Percentiles rank a stretch among this genome's conserved stretches.
phyloP scores from a whole-genome alignment of 30 jellyfish, hydroid and myxozoan species.

The Sanderia malayensis region DNA sequence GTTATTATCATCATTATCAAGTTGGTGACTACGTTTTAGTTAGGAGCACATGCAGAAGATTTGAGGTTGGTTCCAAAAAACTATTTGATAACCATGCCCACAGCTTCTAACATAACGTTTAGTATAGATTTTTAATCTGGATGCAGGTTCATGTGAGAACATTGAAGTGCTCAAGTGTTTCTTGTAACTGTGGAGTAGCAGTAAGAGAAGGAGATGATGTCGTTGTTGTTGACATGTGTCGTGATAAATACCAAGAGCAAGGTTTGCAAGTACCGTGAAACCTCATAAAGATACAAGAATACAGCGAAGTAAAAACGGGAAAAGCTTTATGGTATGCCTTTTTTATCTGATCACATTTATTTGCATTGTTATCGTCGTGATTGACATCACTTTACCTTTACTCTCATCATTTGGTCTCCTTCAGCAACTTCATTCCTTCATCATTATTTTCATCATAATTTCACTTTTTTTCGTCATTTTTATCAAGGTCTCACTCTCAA shows the following conservation, averaged over 20 bases:
- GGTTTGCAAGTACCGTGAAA: conserved; percentile 73
- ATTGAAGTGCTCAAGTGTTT: conserved; percentile 72
- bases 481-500: too few species aligned
- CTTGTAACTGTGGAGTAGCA: conserved; percentile 94
- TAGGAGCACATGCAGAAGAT: too few species aligned
- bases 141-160: conserved; percentile 89
- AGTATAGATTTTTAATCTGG: not conserved
- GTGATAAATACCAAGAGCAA: conserved; percentile 84
- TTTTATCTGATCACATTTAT: not conserved
- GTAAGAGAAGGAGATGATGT: conserved; percentile 96
- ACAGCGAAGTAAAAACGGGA: conserved; percentile 69
- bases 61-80: too few species aligned
- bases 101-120: not conserved
- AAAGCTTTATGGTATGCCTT: conserved; percentile 64
- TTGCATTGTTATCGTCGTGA: too few species aligned
- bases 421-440: too few species aligned
- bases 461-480: too few species aligned
- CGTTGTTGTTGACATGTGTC: conserved; percentile 88
- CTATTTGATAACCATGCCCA: not conserved
- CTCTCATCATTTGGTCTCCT: too few species aligned
- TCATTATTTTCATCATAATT: too few species aligned
- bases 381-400: not conserved
- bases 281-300: conserved; percentile 75
- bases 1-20: too few species aligned
- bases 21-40: too few species aligned